Conservation (phyloP, 2,113 vertebrate species). For the Cariama cristata region DNA sequence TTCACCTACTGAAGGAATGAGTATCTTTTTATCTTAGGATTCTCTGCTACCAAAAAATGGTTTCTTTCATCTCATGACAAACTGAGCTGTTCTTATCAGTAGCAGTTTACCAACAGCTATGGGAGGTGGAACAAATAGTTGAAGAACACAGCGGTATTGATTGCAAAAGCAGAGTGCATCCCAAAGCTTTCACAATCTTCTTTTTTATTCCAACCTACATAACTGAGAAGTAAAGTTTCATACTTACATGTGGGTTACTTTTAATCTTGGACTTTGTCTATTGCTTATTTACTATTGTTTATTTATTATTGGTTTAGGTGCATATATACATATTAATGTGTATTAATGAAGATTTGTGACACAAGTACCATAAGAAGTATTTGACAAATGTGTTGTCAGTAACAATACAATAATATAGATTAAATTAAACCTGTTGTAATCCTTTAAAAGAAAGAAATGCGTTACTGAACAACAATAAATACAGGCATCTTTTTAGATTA, state of each 20-base stretch:
- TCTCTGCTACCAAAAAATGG: background rate
- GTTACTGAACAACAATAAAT: background rate
- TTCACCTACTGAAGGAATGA: background rate
- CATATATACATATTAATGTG: background rate
- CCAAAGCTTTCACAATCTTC: background rate
- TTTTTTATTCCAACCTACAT: background rate
- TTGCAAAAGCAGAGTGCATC: background rate
- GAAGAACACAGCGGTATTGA: background rate
- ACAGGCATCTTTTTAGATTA: background rate
- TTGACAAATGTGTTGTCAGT: background rate
- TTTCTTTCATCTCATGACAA: background rate
- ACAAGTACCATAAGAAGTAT: background rate
- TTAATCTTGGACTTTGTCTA: background rate
- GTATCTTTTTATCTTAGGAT: background rate
- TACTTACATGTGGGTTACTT: background rate
- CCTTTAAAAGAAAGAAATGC: background rate
- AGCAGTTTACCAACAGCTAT: background rate
- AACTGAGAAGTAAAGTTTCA: background rate
- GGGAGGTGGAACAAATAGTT: background rate
- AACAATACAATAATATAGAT: background rate
- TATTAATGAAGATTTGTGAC: background rate
- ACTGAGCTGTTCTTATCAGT: background rate
- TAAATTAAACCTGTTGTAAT: conserved; percentile 15
- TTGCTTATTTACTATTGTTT: background rate
- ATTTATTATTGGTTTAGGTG: background rate